A percentile compares a stretch with the other conserved stretches of the same genome.
These are phyloP conservation scores for Panthera tigris DNA, from an alignment of 2,113 vertebrate species.

Conservation along the genomic window DNA sequence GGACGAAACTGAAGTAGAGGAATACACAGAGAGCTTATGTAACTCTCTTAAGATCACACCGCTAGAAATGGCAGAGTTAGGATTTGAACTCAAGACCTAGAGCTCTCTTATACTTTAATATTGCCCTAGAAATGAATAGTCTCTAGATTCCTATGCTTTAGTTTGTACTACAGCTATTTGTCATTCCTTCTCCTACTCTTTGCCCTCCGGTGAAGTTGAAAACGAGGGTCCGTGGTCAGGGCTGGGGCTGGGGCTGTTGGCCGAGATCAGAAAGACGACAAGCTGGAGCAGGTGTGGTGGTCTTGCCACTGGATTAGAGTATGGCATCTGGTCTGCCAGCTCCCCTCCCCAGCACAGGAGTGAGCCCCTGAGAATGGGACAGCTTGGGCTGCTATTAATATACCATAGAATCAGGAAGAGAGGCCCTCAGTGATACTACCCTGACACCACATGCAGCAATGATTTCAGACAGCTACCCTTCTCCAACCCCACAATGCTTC, in stretches of 20 bases:
- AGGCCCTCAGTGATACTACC: neutral
- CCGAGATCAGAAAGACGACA: neutral
- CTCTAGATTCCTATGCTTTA: neutral
- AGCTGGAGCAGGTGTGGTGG: neutral
- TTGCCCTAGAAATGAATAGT: neutral
- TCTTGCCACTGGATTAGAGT: neutral
- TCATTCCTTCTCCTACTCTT: neutral
- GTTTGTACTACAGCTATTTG: neutral
- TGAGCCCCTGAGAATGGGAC: neutral
- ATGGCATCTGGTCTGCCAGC: neutral
- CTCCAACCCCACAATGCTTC: neutral
- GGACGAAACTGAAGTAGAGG: neutral
- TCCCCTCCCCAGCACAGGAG: neutral
- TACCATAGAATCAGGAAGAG: neutral
- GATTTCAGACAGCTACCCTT: neutral
- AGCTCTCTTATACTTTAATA: neutral
- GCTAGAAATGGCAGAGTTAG: neutral
- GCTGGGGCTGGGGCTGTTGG: neutral
- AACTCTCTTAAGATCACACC: neutral
- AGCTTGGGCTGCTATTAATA: neutral
- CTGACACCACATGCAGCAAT: neutral
- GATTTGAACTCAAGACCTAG: neutral
- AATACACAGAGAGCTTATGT: neutral
- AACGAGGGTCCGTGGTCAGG: neutral
- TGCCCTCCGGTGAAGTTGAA: neutral